Evolutionary conservation across 2,888 invertebrate genomes (phyloP).

Genomic region (Lepidochitona cinerea): DNA sequence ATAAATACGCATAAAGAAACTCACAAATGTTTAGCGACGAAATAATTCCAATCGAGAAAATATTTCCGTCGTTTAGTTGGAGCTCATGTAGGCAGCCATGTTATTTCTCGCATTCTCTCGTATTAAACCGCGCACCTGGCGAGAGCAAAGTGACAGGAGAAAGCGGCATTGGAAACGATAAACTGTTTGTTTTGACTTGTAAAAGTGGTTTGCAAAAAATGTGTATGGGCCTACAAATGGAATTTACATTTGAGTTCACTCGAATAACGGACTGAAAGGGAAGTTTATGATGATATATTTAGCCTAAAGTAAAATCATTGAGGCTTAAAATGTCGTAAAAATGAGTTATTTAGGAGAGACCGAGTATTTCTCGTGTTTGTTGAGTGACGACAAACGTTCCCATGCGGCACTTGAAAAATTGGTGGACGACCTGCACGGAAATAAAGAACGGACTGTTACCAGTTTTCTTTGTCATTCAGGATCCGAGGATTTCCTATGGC

Average conservation of each 20-base stretch:
- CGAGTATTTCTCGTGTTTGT: constrained; percentile 62
- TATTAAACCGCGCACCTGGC: too few relatives aligned
- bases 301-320: too few relatives aligned
- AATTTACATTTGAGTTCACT: too few relatives aligned
- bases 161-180: background rate
- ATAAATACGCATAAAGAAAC: too few relatives aligned
- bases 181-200: background rate
- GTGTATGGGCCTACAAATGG: too few relatives aligned
- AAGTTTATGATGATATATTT: too few relatives aligned
- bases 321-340: too few relatives aligned
- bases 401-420: constrained; percentile 65
- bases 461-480: constrained; percentile 66
- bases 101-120: background rate
- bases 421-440: constrained; percentile 68
- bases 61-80: too few relatives aligned
- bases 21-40: too few relatives aligned
- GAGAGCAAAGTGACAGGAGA: background rate
- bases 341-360: constrained; percentile 57
- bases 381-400: constrained; percentile 55
- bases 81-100: background rate
- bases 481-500: constrained; percentile 69
- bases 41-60: too few relatives aligned
- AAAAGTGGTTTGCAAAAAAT: too few relatives aligned
- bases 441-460: constrained; percentile 64
- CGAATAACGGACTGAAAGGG: too few relatives aligned